These are phyloP conservation scores for Liopterus haemorrhoidalis DNA, from an alignment of 2,888 invertebrate genomes.

Conservation along the genomic window DNA sequence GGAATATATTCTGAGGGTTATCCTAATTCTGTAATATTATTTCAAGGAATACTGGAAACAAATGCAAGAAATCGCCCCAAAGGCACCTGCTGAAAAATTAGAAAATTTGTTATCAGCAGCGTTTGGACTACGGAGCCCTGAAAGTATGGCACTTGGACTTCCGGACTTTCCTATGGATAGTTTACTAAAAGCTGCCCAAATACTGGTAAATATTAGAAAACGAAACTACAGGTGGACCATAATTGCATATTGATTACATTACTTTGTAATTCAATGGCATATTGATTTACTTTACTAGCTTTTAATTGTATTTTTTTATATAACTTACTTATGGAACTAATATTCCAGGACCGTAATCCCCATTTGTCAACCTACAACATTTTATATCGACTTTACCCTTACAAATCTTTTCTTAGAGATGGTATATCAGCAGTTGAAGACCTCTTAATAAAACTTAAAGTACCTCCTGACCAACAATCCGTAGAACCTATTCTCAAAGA, in stretches of 20 bases:
- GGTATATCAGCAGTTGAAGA: constrained; percentile 65
- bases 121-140: constrained; percentile 71
- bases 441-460: constrained; percentile 60
- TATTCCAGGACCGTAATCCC: constrained; percentile 63
- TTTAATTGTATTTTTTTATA: constrained; percentile 11
- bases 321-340: constrained; percentile 11
- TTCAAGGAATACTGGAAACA: constrained; percentile 57
- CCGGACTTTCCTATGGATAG: constrained; percentile 90
- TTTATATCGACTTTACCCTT: constrained; percentile 77
- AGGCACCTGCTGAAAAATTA: constrained; percentile 51
- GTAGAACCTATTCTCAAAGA: constrained; percentile 1
- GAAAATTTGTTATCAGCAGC: constrained; percentile 69
- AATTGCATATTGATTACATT: not conserved
- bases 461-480: constrained; percentile 32
- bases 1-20: too few relatives aligned
- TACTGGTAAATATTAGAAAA: constrained; percentile 53
- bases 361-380: constrained; percentile 60
- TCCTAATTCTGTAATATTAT: too few relatives aligned
- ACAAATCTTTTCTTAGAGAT: constrained; percentile 71
- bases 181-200: constrained; percentile 57
- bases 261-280: not conserved
- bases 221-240: constrained; percentile 6
- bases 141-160: constrained; percentile 63
- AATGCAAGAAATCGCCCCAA: constrained; percentile 49
- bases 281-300: constrained; percentile 1